Percentiles rank a stretch among this genome's conserved stretches.
Conservation (phyloP, 2,113 vertebrate species). For the Azemiops feae region DNA sequence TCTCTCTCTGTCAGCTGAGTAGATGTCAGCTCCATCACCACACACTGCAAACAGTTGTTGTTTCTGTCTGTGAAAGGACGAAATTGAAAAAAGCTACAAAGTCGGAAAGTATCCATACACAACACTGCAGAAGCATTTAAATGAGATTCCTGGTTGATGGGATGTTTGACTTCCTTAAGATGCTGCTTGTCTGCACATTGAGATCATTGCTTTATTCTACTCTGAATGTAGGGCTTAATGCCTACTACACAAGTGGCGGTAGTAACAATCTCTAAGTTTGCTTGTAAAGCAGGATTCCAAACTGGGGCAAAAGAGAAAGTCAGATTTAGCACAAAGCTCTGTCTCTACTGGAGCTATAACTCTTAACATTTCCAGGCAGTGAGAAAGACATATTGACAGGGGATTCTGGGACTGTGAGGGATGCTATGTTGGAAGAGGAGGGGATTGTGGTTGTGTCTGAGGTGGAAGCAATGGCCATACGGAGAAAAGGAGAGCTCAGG, state of each 20-base stretch:
- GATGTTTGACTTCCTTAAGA: background rate
- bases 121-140: background rate
- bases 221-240: background rate
- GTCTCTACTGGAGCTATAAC: background rate
- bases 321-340: background rate
- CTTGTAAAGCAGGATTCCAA: background rate
- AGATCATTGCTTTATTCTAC: background rate
- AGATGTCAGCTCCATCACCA: conserved; percentile 87
- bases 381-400: background rate
- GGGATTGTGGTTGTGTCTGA: background rate
- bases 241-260: background rate
- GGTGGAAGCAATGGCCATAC: background rate
- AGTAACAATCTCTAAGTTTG: background rate
- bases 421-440: background rate
- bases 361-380: background rate
- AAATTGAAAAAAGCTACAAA: background rate
- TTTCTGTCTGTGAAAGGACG: conserved; percentile 75
- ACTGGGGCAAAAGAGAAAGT: background rate
- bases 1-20: conserved; percentile 64
- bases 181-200: background rate
- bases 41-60: conserved; percentile 79
- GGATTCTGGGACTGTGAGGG: background rate
- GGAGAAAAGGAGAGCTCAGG: background rate
- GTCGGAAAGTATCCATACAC: background rate
- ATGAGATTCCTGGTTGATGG: background rate